Percentiles rank a stretch among this genome's conserved stretches.
phyloP scores from a whole-genome alignment of 2,888 invertebrate species.

The Drosophila merina region DNA sequence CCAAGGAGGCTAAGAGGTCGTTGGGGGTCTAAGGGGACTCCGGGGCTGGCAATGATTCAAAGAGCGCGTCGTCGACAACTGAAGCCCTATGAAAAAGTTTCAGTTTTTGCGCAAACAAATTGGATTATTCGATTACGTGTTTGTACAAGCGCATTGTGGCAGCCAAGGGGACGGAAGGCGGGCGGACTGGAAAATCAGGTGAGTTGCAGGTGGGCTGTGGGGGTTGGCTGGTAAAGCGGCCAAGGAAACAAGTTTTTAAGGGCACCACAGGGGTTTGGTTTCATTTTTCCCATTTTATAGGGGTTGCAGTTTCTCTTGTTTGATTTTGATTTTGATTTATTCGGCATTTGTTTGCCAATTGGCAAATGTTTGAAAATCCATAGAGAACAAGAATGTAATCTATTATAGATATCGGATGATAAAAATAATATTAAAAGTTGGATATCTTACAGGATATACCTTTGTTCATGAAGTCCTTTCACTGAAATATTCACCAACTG shows the following conservation, averaged over 20 bases:
- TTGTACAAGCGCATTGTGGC: constrained; percentile 50
- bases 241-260: constrained; percentile 67
- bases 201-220: constrained; percentile 24
- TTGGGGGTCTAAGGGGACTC: neutral
- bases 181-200: constrained; percentile 26
- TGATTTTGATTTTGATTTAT: constrained; percentile 56
- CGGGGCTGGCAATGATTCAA: constrained; percentile 20
- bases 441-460: neutral
- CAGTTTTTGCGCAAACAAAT: constrained; percentile 77
- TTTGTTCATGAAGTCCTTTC: neutral
- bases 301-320: constrained; percentile 35
- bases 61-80: constrained; percentile 48
- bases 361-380: constrained; percentile 47
- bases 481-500: neutral
- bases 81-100: constrained; percentile 74
- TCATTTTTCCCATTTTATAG: constrained; percentile 16
- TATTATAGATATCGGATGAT: constrained; percentile 19
- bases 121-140: constrained; percentile 79
- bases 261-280: constrained; percentile 42
- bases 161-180: constrained; percentile 19
- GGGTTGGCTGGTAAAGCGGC: constrained; percentile 53
- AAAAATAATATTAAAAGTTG: neutral
- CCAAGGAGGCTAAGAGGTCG: no score
- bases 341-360: constrained; percentile 55
- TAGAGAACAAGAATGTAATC: constrained; percentile 32